phyloP scores from a whole-genome alignment of 2,113 vertebrate genomes.

The Aptenodytes patagonicus region DNA sequence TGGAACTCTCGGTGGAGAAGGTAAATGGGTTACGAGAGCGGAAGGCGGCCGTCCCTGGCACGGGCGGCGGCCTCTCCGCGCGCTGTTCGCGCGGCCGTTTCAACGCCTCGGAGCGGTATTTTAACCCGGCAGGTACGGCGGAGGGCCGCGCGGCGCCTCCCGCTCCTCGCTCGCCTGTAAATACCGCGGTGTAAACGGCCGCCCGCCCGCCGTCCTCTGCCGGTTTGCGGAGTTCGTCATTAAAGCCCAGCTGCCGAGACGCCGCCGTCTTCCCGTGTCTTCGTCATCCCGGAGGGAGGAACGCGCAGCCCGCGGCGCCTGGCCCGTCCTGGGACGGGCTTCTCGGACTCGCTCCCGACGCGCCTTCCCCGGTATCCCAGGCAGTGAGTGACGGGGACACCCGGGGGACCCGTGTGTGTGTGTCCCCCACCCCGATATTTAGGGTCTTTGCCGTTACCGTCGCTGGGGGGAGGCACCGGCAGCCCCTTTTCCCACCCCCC shows the following conservation, averaged over 20 bases:
- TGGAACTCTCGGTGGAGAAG: neutral
- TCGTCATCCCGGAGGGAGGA: no score
- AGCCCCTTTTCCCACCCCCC: no score
- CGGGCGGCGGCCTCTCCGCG: rapidly evolving
- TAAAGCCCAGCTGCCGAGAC: neutral
- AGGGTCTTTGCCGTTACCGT: neutral
- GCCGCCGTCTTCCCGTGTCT: no score
- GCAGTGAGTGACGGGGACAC: neutral
- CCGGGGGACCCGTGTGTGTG: neutral
- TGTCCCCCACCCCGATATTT: neutral
- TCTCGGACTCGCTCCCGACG: rapidly evolving
- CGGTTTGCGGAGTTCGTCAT: neutral
- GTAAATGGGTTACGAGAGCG: rapidly evolving
- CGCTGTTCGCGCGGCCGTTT: neutral
- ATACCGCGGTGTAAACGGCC: conserved; percentile 25
- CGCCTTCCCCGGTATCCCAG: neutral
- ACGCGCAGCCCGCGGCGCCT: rapidly evolving
- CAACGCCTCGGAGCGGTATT: neutral
- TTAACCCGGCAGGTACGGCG: no score
- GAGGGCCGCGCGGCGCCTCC: neutral
- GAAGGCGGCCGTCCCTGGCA: neutral
- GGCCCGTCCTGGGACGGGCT: neutral
- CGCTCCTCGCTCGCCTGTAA: neutral
- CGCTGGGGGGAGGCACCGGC: neutral
- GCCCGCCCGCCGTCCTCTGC: rapidly evolving